Evolutionary conservation across 2,888 invertebrate genomes (phyloP).

Genomic region (Leptothorax acervorum): DNA sequence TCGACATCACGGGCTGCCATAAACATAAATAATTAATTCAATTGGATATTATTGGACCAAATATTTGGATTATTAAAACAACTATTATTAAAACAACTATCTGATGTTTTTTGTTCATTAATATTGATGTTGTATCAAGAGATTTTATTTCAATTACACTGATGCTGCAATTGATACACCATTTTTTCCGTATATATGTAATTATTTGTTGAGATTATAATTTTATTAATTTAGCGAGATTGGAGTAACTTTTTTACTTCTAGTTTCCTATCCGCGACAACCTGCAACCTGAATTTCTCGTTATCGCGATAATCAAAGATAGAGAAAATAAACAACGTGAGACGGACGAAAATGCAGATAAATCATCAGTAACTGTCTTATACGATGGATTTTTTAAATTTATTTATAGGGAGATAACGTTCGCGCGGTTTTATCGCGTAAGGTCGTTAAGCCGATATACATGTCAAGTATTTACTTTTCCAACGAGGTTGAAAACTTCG

Average conservation of each 20-base stretch:
- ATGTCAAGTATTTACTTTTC: slow-evolving; percentile 3
- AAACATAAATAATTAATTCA: too few relatives aligned
- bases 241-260: background rate
- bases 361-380: background rate
- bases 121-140: too few relatives aligned
- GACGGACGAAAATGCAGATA: background rate
- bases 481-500: background rate
- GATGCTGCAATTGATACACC: too few relatives aligned
- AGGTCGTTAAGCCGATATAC: background rate
- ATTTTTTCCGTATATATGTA: too few relatives aligned
- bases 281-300: background rate
- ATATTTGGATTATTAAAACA: too few relatives aligned
- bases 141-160: too few relatives aligned
- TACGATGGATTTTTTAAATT: background rate
- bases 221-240: background rate
- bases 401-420: background rate
- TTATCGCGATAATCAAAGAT: background rate
- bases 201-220: background rate
- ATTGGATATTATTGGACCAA: too few relatives aligned
- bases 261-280: background rate
- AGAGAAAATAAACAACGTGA: background rate
- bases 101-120: too few relatives aligned
- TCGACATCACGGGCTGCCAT: too few relatives aligned
- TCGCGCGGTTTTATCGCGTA: background rate
- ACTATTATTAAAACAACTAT: too few relatives aligned